A percentile compares a stretch with the other conserved stretches of the same genome.
phyloP scores from a whole-genome alignment of 2,797 vertebrate species.

The Holocentrus rufus region DNA sequence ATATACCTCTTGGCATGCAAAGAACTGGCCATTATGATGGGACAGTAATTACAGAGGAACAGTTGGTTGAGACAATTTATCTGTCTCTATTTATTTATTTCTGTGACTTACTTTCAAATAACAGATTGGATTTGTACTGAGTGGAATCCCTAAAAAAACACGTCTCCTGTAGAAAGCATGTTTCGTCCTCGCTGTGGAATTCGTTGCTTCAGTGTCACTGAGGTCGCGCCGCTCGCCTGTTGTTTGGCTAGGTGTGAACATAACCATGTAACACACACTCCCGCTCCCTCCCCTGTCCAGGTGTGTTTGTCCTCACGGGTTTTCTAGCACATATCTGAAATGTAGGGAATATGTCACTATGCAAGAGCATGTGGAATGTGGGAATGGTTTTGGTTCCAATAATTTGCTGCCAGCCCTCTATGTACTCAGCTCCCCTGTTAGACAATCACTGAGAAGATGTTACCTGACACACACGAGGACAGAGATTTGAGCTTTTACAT shows the following conservation, averaged over 20 bases:
- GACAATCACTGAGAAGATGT: slow-evolving; percentile 50
- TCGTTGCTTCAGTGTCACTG: slow-evolving; percentile 1
- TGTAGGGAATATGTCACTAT: slow-evolving; percentile 66
- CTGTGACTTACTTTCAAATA: too few relatives aligned
- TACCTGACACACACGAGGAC: slow-evolving; percentile 34
- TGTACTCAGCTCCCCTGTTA: slow-evolving; percentile 44
- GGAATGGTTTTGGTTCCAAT: slow-evolving; percentile 67
- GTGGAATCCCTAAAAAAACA: neutral
- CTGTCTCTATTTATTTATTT: too few relatives aligned
- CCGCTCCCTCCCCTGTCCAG: slow-evolving; percentile 28
- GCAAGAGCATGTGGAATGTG: slow-evolving; percentile 74
- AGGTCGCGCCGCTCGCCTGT: slow-evolving; percentile 37
- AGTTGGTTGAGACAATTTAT: neutral
- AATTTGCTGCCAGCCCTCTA: slow-evolving; percentile 62
- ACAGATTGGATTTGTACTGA: neutral
- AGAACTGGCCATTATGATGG: neutral
- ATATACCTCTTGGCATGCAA: too few relatives aligned
- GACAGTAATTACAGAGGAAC: neutral
- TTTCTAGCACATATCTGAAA: slow-evolving; percentile 72
- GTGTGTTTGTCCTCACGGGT: slow-evolving; percentile 61
- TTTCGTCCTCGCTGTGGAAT: slow-evolving; percentile 11
- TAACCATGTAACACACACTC: slow-evolving; percentile 28
- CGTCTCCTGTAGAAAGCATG: neutral
- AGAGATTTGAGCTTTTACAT: slow-evolving; percentile 52
- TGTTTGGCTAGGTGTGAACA: slow-evolving; percentile 63